phyloP scores from a whole-genome alignment of 2,797 vertebrate species.

The Cyclopterus lumpus region DNA sequence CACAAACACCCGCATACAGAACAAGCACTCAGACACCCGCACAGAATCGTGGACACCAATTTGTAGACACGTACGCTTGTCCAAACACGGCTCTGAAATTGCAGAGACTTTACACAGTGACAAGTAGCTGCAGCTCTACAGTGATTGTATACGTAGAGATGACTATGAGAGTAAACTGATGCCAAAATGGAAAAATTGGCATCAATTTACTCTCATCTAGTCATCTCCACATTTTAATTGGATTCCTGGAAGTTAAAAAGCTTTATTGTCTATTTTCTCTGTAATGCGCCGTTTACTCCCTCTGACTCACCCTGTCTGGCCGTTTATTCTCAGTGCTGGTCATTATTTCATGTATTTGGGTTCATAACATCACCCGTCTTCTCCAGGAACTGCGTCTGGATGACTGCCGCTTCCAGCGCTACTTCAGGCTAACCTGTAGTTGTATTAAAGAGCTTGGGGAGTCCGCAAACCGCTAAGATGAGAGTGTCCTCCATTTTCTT shows the following conservation, averaged over 20 bases:
- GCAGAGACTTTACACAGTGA: neutral
- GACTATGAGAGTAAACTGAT: neutral
- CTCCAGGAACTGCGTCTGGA: no score
- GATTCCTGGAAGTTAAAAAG: neutral
- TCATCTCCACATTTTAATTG: neutral
- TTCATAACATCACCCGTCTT: no score
- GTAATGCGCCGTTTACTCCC: neutral
- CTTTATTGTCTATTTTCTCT: conserved; percentile 4
- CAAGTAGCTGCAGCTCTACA: conserved; percentile 11
- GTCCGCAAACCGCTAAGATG: no score
- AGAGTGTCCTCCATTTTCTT: no score
- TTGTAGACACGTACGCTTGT: conserved; percentile 59
- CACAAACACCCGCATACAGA: conserved; percentile 62
- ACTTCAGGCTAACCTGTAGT: no score
- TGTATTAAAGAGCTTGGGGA: no score
- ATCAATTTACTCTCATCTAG: no score
- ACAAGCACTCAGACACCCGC: conserved; percentile 59
- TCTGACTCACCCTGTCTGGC: neutral
- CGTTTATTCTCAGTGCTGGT: neutral
- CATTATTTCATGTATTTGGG: no score
- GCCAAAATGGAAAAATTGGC: neutral
- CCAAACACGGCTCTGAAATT: conserved; percentile 50
- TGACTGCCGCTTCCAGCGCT: no score
- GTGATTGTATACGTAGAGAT: neutral
- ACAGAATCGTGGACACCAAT: conserved; percentile 56